These are phyloP conservation scores for Ditula angustiorana DNA, from an alignment of 2,888 invertebrate species.

Conservation along the genomic window DNA sequence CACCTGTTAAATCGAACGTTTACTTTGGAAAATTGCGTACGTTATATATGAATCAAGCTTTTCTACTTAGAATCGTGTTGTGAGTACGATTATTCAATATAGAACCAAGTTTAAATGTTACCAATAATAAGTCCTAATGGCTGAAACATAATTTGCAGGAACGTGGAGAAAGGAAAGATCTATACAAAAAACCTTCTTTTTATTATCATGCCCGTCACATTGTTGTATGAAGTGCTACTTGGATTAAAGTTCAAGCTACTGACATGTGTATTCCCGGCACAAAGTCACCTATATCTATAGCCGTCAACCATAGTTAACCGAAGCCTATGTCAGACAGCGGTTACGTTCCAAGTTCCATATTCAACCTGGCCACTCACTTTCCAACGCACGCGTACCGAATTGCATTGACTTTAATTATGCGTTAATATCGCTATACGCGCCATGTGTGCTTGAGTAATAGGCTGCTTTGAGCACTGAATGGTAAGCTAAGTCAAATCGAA, in stretches of 20 bases:
- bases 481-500: background rate
- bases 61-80: no score
- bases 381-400: slow-evolving; percentile 68
- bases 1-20: slow-evolving; percentile 15
- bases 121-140: no score
- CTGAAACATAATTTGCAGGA: no score
- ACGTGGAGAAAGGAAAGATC: no score
- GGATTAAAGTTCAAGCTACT: background rate
- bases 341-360: slow-evolving; percentile 71
- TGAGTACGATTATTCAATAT: no score
- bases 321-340: slow-evolving; percentile 44
- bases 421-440: slow-evolving; percentile 36
- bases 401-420: slow-evolving; percentile 67
- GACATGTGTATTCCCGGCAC: background rate
- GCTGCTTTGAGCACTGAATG: background rate
- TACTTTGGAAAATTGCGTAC: slow-evolving; percentile 5
- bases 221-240: no score
- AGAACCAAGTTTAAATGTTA: no score
- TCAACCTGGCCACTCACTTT: slow-evolving; percentile 74
- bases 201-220: no score
- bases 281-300: background rate
- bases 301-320: slow-evolving; percentile 27
- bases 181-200: no score
- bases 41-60: no score
- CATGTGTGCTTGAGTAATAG: slow-evolving; percentile 38